Base-by-base conservation (phyloP, 2,797 vertebrate genomes). In the Arctocebus calabarensis region DNA sequence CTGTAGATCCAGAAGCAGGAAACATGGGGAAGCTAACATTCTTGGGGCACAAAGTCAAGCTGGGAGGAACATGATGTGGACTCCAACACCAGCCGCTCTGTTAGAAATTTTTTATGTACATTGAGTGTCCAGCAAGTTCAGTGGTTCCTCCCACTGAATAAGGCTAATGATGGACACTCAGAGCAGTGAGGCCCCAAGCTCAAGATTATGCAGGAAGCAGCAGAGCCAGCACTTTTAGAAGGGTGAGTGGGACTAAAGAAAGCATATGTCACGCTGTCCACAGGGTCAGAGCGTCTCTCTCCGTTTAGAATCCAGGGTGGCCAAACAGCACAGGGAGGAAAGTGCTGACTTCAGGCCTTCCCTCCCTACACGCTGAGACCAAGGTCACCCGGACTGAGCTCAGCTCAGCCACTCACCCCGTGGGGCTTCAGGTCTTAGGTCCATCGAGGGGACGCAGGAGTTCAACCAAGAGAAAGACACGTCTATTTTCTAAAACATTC, bases 61-160 rank as follows among this genome's bases (percentile, higher is more conserved):
- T 14, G 37, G 86, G 37, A 52, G 11, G 16, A 81, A 48, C 12
- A 29, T 11, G 74, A 25, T 40, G 10, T 16, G 2, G 52, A 37
- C 13, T 9, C 11, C 3, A 14, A 43, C 0, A 4, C 9, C 27
- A 37, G n/a, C 22, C 7, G 7, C 1, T 2, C 2, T 2, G 23
- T 9, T 34, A 55, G 55, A 74, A 43, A 14, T 48, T 57, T 43
- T 66, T 4, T n/a, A 16, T 6, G 0, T 1, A 37, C 5, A 3
- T 10, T 37, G 2, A 19, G 1, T n/a, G 27, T 6, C 16, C 29
- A 29, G 22, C 25, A 3, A 7, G 7, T 34, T 9, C 0, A 2
- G 7, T 11, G 13, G 25, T 22, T 7, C 14, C 11, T 85, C 32
- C 1, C 34, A 19, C 8, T 13, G 19, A n/a, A 1, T 10, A 59